phyloP scores from a whole-genome alignment of 1,140 invertebrate genomes.

The Ceratina calcarata region DNA sequence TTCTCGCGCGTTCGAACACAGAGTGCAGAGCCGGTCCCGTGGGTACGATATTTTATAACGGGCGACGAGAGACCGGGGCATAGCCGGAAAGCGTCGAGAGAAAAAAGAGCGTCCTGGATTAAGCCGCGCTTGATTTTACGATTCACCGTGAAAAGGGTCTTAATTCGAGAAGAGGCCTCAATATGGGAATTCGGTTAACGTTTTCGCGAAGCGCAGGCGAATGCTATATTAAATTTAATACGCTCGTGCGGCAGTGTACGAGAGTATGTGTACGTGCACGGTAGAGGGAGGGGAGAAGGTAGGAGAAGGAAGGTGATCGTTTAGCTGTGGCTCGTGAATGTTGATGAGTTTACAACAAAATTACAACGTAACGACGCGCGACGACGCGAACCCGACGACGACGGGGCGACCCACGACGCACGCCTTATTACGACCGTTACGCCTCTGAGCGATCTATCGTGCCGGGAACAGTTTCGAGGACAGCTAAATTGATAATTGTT shows the following conservation, averaged over 20 bases:
- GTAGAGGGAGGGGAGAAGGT: neutral
- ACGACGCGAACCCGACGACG: neutral
- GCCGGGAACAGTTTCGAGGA: conserved; percentile 31
- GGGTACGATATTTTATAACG: neutral
- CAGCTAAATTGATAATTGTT: conserved; percentile 56
- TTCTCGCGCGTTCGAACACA: neutral
- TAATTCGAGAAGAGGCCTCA: neutral
- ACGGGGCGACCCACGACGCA: conserved; percentile 11
- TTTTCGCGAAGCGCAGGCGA: neutral
- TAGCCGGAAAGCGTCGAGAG: too few species aligned
- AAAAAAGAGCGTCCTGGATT: neutral
- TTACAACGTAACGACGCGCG: conserved; percentile 20
- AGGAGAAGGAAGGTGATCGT: too few species aligned
- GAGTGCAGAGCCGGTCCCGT: neutral
- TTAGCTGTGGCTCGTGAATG: conserved; percentile 45
- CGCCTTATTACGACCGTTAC: conserved; percentile 53
- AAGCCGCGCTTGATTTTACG: conserved; percentile 2
- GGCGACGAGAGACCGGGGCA: neutral
- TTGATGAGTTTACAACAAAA: conserved; percentile 54
- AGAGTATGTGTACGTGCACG: neutral
- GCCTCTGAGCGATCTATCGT: conserved; percentile 53
- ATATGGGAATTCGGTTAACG: conserved; percentile 2
- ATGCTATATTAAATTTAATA: conserved; percentile 50
- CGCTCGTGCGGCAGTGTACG: neutral
- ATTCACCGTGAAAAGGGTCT: conserved; percentile 4